Evolutionary conservation across 2,113 vertebrate species (phyloP).

Genomic region (Sminthopsis crassicaudata): DNA sequence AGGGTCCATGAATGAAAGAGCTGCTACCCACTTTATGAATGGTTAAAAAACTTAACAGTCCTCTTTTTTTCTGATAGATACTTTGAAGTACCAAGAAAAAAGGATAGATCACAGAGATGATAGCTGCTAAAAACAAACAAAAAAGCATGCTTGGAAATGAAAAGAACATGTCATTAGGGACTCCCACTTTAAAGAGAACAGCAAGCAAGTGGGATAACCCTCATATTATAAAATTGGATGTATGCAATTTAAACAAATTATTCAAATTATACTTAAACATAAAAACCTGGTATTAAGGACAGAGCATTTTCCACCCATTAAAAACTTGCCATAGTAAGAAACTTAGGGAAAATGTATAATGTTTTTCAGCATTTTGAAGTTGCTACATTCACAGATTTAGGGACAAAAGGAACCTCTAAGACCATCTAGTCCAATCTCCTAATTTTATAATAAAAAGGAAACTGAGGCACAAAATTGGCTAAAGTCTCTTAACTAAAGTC

Average conservation of each 20-base stretch:
- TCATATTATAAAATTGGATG: constrained; percentile 18
- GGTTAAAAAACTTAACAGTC: constrained; percentile 52
- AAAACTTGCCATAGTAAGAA: neutral
- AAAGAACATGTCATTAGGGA: constrained; percentile 41
- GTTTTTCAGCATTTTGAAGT: neutral
- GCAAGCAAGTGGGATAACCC: neutral
- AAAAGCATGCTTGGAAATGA: neutral
- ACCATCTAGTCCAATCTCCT: fast-evolving
- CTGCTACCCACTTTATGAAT: constrained; percentile 13
- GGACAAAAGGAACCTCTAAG: neutral
- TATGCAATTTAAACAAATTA: neutral
- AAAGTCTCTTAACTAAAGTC: neutral
- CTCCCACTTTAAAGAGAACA: constrained; percentile 12
- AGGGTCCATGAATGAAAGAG: constrained; percentile 54
- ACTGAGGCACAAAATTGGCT: neutral
- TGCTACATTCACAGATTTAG: neutral
- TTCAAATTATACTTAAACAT: constrained; percentile 21
- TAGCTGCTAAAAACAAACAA: constrained; percentile 23
- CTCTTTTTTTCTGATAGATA: neutral
- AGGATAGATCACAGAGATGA: constrained; percentile 2
- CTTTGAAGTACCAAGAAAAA: constrained; percentile 59
- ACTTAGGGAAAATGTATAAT: constrained; percentile 26
- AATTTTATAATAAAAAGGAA: neutral
- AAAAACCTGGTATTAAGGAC: constrained; percentile 26
- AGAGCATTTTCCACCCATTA: neutral